phyloP scores from a whole-genome alignment of 2,888 invertebrate genomes.

The Cosmopolites sordidus region DNA sequence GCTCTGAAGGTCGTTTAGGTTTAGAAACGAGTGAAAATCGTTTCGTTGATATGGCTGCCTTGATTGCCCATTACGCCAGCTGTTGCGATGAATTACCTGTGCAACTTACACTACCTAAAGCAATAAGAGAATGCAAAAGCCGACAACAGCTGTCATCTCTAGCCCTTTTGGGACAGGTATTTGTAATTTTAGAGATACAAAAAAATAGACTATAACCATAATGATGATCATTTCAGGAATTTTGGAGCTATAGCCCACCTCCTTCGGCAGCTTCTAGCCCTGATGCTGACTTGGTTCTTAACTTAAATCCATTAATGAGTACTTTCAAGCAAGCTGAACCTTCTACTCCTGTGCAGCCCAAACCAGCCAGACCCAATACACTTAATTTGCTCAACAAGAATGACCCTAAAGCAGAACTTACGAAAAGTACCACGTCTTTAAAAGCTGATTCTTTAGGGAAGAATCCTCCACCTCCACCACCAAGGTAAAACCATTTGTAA shows the following conservation, averaged over 20 bases:
- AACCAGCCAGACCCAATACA: slow-evolving; percentile 78
- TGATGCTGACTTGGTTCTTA: slow-evolving; percentile 65
- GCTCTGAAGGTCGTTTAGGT: slow-evolving; percentile 72
- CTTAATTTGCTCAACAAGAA: slow-evolving; percentile 65
- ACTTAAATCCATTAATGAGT: slow-evolving; percentile 71
- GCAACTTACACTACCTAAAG: slow-evolving; percentile 78
- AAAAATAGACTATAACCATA: no score
- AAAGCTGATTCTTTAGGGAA: slow-evolving; percentile 40
- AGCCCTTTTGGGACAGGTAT: slow-evolving; percentile 77
- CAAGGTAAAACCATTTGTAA: no score
- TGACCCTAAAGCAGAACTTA: slow-evolving; percentile 35
- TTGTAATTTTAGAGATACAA: background rate
- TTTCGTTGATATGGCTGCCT: slow-evolving; percentile 87
- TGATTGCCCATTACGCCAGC: slow-evolving; percentile 91
- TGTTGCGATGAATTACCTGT: slow-evolving; percentile 93
- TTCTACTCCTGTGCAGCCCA: slow-evolving; percentile 51
- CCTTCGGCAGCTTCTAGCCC: slow-evolving; percentile 50
- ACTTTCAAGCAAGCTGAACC: slow-evolving; percentile 65
- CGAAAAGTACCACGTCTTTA: slow-evolving; percentile 33
- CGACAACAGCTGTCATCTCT: slow-evolving; percentile 86
- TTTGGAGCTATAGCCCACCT: slow-evolving; percentile 60
- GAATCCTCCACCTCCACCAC: slow-evolving; percentile 79
- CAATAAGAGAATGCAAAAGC: slow-evolving; percentile 82
- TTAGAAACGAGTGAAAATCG: slow-evolving; percentile 91
- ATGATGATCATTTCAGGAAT: slow-evolving; percentile 69